Evolutionary conservation across 2,888 invertebrate genomes (phyloP).

Genomic region (Eudasyphora cyanicolor): DNA sequence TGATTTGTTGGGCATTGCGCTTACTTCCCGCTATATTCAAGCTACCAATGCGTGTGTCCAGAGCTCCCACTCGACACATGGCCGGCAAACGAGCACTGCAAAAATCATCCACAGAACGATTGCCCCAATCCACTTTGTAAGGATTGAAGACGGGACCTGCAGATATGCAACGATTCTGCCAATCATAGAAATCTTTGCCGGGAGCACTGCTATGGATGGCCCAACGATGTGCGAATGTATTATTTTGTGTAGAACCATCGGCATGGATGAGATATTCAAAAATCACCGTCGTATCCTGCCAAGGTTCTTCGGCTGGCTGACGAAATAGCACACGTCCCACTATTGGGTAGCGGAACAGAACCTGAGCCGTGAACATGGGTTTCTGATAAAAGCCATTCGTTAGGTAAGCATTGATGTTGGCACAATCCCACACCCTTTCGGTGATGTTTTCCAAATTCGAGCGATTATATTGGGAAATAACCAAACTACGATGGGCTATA

Average conservation of each 20-base stretch:
- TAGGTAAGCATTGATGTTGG: constrained; percentile 84
- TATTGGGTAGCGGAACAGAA: constrained; percentile 91
- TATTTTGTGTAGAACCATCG: constrained; percentile 89
- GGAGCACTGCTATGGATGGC: constrained; percentile 89
- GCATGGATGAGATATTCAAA: constrained; percentile 92
- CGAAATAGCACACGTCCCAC: constrained; percentile 91
- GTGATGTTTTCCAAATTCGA: constrained; percentile 74
- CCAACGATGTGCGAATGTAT: constrained; percentile 89
- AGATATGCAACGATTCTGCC: constrained; percentile 91
- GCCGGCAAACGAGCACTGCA: constrained; percentile 83
- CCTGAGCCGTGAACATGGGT: constrained; percentile 89
- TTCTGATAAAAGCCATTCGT: constrained; percentile 85
- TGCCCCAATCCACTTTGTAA: constrained; percentile 85
- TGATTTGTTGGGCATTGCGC: constrained; percentile 83
- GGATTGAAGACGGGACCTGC: constrained; percentile 90
- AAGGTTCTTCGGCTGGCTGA: constrained; percentile 89
- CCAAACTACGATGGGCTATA: constrained; percentile 88
- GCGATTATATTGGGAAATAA: constrained; percentile 75
- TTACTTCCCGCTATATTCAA: constrained; percentile 89
- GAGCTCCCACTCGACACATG: constrained; percentile 88
- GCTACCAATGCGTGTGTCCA: constrained; percentile 86
- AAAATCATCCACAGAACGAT: constrained; percentile 82
- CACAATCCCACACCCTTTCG: constrained; percentile 81
- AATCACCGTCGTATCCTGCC: constrained; percentile 91
- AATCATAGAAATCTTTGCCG: constrained; percentile 93